Conservation (phyloP, 2,888 invertebrate species). For the Drosophila gaucha region DNA sequence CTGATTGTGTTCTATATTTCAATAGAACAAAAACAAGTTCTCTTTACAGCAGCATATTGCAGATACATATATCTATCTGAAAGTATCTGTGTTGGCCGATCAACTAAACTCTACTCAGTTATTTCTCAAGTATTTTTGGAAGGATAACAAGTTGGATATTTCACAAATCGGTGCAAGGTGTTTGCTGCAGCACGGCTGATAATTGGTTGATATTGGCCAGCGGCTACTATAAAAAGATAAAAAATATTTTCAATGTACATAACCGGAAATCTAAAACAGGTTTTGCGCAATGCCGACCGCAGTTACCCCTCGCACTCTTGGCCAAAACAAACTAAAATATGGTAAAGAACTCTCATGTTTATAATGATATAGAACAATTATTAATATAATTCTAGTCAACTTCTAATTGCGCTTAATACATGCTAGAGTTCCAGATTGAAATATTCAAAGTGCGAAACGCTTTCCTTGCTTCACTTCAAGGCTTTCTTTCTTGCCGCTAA, state of each 20-base stretch:
- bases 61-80: too few relatives aligned
- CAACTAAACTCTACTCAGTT: too few relatives aligned
- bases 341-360: background rate
- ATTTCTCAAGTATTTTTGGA: background rate
- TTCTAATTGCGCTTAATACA: background rate
- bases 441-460: constrained; percentile 4
- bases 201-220: constrained; percentile 29
- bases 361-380: constrained; percentile 1
- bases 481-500: constrained; percentile 36
- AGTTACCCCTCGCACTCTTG: background rate
- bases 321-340: constrained; percentile 22
- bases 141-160: background rate
- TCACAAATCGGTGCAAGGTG: constrained; percentile 7
- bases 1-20: background rate
- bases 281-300: constrained; percentile 16
- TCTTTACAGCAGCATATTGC: too few relatives aligned
- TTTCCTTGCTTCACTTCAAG: constrained; percentile 34
- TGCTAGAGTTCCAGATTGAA: background rate
- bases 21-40: background rate
- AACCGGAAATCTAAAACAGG: constrained; percentile 53
- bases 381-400: background rate
- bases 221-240: constrained; percentile 29
- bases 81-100: too few relatives aligned
- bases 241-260: constrained; percentile 35
- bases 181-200: constrained; percentile 13